Conservation (phyloP, 2,113 vertebrate species). For the Tursiops truncatus region DNA sequence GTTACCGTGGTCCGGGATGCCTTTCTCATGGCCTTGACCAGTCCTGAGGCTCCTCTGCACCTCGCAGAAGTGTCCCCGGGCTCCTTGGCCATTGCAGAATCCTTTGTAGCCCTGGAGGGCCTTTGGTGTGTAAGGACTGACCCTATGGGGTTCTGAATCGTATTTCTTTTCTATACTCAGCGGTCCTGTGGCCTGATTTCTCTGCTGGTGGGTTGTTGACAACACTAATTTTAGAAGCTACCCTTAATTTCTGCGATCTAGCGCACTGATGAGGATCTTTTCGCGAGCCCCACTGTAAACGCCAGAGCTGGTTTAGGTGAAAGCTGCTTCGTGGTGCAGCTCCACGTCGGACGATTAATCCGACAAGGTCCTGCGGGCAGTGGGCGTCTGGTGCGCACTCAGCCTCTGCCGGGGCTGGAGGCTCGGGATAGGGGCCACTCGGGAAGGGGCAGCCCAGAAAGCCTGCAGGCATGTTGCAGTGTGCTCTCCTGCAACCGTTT, state of each 20-base stretch:
- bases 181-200: neutral
- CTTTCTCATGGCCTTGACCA: neutral
- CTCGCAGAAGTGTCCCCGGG: neutral
- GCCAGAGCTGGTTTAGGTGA: slow-evolving; percentile 56
- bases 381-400: neutral
- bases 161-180: neutral
- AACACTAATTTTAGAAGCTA: slow-evolving; percentile 53
- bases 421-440: neutral
- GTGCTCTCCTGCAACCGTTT: neutral
- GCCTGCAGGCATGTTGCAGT: neutral
- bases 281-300: slow-evolving; percentile 44
- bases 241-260: slow-evolving; percentile 47
- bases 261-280: slow-evolving; percentile 59
- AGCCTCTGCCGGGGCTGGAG: neutral
- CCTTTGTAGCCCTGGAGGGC: neutral
- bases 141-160: slow-evolving; percentile 1
- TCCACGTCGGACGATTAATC: neutral
- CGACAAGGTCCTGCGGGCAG: fast-evolving
- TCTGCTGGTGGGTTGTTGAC: slow-evolving; percentile 47
- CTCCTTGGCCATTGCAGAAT: neutral
- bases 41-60: neutral
- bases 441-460: neutral
- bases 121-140: neutral
- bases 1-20: neutral
- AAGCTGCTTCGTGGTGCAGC: slow-evolving; percentile 29